These are phyloP conservation scores for Tetraodon nigroviridis DNA, from an alignment of 2,113 vertebrate species.

Conservation along the genomic window DNA sequence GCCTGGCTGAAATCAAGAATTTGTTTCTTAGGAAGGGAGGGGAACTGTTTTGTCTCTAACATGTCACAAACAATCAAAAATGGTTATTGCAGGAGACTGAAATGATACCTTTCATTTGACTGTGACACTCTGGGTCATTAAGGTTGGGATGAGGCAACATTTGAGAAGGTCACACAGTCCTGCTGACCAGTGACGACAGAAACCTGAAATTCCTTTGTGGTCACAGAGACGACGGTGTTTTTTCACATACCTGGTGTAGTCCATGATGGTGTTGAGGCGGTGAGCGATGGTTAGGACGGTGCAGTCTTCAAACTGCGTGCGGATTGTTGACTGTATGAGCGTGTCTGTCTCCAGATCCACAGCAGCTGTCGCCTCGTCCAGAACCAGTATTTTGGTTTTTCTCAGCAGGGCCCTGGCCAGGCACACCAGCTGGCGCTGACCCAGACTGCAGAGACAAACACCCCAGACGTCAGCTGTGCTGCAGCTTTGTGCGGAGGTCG, in stretches of 20 bases:
- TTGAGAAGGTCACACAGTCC: too few species aligned
- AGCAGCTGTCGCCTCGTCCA: slow-evolving; percentile 92
- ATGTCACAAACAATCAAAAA: neutral
- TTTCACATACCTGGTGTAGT: slow-evolving; percentile 80
- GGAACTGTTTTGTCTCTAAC: too few species aligned
- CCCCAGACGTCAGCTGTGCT: neutral
- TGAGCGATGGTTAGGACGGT: slow-evolving; percentile 91
- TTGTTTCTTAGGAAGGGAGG: too few species aligned
- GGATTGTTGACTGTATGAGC: slow-evolving; percentile 84
- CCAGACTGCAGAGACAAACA: slow-evolving; percentile 77
- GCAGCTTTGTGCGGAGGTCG: neutral
- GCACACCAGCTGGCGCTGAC: slow-evolving; percentile 91
- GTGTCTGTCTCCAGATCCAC: slow-evolving; percentile 88
- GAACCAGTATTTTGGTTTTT: slow-evolving; percentile 86
- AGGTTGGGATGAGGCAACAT: too few species aligned
- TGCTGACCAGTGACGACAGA: too few species aligned
- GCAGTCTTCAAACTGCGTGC: slow-evolving; percentile 82
- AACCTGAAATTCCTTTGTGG: neutral
- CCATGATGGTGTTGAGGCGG: slow-evolving; percentile 84
- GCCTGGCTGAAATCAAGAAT: too few species aligned
- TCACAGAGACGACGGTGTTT: neutral
- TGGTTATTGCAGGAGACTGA: neutral
- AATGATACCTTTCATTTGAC: too few species aligned
- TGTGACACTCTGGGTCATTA: too few species aligned
- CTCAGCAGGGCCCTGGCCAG: slow-evolving; percentile 87